Evolutionary conservation across 2,888 invertebrate species (phyloP).

Genomic region (Tenthredo amoena): DNA sequence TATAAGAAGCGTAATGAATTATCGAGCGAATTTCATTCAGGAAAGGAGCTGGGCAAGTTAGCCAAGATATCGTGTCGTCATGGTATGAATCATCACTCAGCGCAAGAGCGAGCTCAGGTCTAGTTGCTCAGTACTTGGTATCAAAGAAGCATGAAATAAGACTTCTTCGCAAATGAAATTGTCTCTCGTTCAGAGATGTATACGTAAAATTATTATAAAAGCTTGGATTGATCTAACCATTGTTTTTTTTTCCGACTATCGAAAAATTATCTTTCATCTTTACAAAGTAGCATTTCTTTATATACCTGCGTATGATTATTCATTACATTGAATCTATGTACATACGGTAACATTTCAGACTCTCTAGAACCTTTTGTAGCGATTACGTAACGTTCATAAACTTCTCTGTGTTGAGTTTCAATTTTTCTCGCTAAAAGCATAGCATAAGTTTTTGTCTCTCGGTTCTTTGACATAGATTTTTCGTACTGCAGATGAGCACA

Average conservation of each 20-base stretch:
- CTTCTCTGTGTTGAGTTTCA: background rate
- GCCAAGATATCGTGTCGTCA: constrained; percentile 62
- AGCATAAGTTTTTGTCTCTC: background rate
- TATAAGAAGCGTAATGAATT: background rate
- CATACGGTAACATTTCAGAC: background rate
- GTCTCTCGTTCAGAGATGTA: background rate
- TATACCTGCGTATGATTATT: background rate
- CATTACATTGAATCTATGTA: background rate
- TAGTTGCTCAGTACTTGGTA: constrained; percentile 2
- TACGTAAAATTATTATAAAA: background rate
- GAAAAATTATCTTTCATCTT: background rate
- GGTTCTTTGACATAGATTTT: constrained; percentile 3
- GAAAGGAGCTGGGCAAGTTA: constrained; percentile 52
- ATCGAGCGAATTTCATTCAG: constrained; percentile 43
- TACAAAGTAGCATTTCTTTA: background rate
- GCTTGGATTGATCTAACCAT: background rate
- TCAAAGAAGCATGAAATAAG: constrained; percentile 4
- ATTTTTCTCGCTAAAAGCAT: background rate
- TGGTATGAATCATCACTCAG: constrained; percentile 66
- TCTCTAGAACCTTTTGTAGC: background rate
- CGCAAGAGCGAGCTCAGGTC: constrained; percentile 49
- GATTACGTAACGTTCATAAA: constrained; percentile 22
- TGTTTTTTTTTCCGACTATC: background rate
- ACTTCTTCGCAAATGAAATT: background rate
- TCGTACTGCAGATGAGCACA: constrained; percentile 7